A percentile compares a stretch with the other conserved stretches of the same genome.
Evolutionary conservation across 2,113 vertebrate species (phyloP).

Genomic region (Hassar affinis): DNA sequence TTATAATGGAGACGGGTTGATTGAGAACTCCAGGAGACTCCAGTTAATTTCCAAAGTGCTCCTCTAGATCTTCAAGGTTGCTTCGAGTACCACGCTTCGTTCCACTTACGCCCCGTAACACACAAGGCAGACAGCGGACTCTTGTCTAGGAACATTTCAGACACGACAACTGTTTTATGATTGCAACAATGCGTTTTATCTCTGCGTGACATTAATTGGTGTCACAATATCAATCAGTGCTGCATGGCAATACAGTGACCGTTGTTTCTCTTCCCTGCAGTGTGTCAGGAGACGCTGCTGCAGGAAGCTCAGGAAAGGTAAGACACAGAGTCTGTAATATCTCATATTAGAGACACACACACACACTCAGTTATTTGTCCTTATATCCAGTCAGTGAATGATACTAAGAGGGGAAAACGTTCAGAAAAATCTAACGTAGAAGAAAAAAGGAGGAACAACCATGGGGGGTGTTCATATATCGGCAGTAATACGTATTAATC

Average conservation of each 20-base stretch:
- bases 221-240: neutral
- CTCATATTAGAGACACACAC: neutral
- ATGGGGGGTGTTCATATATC: neutral
- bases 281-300: slow-evolving; percentile 38
- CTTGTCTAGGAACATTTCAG: slow-evolving; percentile 1
- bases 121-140: neutral
- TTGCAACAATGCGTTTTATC: neutral
- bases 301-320: slow-evolving; percentile 47
- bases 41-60: slow-evolving; percentile 46
- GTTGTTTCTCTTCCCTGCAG: slow-evolving; percentile 24
- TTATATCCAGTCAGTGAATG: neutral
- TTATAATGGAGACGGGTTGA: slow-evolving; percentile 36
- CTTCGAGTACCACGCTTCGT: slow-evolving; percentile 38
- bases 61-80: slow-evolving; percentile 40
- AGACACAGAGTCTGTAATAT: neutral
- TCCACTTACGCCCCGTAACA: neutral
- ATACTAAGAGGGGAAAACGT: neutral
- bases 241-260: neutral
- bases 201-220: neutral
- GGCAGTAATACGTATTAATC: too few species aligned
- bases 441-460: too few species aligned
- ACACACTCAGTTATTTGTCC: too few species aligned
- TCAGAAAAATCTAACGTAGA: neutral
- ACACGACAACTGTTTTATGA: neutral
- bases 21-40: slow-evolving; percentile 37